Conservation (phyloP, 2,113 vertebrate species). For the Hippocampus barbouri region DNA sequence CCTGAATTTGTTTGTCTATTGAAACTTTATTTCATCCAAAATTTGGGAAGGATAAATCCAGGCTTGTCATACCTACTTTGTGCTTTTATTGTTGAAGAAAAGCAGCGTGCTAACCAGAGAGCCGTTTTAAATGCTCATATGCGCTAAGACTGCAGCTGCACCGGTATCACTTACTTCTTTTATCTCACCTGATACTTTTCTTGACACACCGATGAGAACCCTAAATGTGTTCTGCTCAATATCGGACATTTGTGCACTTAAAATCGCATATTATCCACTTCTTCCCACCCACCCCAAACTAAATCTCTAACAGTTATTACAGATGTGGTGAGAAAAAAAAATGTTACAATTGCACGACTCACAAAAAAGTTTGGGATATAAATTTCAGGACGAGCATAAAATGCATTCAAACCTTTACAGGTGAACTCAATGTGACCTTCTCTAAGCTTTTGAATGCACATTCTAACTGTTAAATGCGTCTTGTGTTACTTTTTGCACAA, state of each 20-base stretch:
- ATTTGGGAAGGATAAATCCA: constrained; percentile 40
- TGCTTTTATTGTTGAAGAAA: constrained; percentile 53
- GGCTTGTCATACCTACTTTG: constrained; percentile 40
- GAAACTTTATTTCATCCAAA: background rate
- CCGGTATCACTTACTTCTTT: constrained; percentile 57
- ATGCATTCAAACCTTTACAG: no score
- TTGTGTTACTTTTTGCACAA: no score
- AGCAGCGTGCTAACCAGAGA: constrained; percentile 36
- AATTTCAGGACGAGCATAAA: no score
- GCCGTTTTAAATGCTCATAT: constrained; percentile 44
- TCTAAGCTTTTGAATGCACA: no score
- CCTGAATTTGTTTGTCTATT: background rate
- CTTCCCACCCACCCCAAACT: background rate
- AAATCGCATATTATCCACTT: background rate
- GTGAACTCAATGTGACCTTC: no score
- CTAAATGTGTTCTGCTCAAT: background rate
- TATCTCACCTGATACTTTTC: constrained; percentile 50
- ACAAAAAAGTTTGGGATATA: no score
- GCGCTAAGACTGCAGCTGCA: constrained; percentile 56
- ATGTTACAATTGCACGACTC: no score
- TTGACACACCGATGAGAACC: background rate
- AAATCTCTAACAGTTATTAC: background rate
- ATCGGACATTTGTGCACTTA: background rate
- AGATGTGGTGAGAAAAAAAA: background rate
- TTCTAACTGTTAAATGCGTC: no score